Evolutionary conservation across 2,113 vertebrate genomes (phyloP).

Genomic region (Megaceryle maxima): DNA sequence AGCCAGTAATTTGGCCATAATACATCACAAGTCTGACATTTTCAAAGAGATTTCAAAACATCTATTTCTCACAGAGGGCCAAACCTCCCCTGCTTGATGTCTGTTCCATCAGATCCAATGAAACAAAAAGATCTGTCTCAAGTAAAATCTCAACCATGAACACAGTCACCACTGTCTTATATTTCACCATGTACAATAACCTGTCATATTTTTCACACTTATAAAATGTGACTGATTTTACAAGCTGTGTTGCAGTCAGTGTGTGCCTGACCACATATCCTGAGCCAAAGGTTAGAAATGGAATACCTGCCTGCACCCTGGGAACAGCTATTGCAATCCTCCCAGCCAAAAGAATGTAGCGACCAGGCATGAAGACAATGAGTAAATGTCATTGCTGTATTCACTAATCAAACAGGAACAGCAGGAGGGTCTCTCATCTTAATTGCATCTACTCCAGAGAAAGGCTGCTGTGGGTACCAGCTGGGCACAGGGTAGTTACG

Average conservation of each 20-base stretch:
- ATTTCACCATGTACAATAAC: neutral
- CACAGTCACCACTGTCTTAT: neutral
- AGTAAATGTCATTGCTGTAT: neutral
- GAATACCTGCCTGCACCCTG: constrained; percentile 15
- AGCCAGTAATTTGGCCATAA: constrained; percentile 12
- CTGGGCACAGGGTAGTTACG: fast-evolving
- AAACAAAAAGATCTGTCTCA: neutral
- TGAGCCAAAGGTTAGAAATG: neutral
- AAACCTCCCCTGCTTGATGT: neutral
- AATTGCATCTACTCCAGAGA: neutral
- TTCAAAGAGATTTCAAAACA: neutral
- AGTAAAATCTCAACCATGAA: neutral
- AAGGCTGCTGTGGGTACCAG: neutral
- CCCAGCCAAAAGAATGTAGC: constrained; percentile 25
- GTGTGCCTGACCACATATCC: neutral
- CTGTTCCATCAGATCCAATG: neutral
- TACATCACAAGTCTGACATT: neutral
- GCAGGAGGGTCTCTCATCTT: constrained; percentile 24
- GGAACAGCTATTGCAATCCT: neutral
- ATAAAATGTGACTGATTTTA: neutral
- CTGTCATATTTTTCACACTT: neutral
- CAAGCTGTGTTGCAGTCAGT: neutral
- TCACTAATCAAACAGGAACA: constrained; percentile 40
- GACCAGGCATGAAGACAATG: constrained; percentile 13
- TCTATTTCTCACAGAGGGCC: neutral